Evolutionary conservation across 1,140 invertebrate genomes (phyloP).

Genomic region (Rhagoletis pomonella): DNA sequence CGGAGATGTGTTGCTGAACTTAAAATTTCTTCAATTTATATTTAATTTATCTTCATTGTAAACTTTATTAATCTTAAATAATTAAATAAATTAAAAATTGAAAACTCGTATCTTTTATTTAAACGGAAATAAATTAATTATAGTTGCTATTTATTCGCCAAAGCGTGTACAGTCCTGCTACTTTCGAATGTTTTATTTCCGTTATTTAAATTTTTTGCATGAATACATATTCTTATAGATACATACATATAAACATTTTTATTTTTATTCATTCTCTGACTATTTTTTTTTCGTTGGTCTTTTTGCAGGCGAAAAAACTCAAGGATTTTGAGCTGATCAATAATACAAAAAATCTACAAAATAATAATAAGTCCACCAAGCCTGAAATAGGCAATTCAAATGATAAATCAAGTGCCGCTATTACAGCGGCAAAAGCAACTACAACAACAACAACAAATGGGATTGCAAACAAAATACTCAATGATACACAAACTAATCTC

Average conservation of each 20-base stretch:
- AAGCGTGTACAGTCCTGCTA: no score
- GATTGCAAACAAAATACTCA: conserved; percentile 14
- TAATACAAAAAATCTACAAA: conserved; percentile 71
- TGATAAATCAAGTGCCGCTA: conserved; percentile 12
- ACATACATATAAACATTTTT: background rate
- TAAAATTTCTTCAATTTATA: no score
- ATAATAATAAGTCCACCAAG: conserved; percentile 64
- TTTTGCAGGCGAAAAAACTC: conserved; percentile 71
- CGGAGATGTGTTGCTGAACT: no score
- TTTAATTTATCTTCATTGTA: no score
- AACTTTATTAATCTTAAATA: no score
- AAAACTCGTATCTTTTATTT: no score
- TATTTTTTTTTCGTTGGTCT: conserved; percentile 50
- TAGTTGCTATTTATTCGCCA: no score
- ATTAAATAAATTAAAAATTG: no score
- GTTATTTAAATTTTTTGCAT: no score
- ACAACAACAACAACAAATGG: background rate
- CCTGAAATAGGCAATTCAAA: conserved; percentile 32
- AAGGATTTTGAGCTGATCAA: conserved; percentile 74
- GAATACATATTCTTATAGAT: background rate
- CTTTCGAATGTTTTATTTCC: no score
- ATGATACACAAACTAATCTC: background rate
- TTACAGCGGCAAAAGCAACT: background rate
- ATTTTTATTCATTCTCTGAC: background rate
- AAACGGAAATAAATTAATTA: no score